Base-by-base conservation (phyloP, 2,888 invertebrate genomes). In the Rhorus exstirpatorius region DNA sequence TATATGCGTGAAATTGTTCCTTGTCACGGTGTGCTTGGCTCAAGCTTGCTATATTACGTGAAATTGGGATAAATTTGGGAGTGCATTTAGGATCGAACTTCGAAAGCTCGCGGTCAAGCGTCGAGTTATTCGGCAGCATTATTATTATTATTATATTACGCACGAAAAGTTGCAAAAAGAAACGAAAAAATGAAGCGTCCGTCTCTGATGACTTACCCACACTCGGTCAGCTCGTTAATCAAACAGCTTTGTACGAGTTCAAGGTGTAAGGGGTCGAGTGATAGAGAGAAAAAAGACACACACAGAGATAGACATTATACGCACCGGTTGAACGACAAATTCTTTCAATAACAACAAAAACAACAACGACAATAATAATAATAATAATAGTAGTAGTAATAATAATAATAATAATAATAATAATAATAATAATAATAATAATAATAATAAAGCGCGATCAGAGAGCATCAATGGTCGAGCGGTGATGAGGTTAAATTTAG, bases 161-260 rank as follows among this genome's bases (percentile, higher is more conserved):
- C 46, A 65, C 49, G 75, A 76, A 35, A 38, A 31, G 65, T 81
- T 67, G 71, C 81, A 77, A 60, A 61, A 76, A 60, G 0, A 44
- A 75, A 55, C 7, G 24, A 60, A 19, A 88, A 86, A 89, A 89
- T 87, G 86, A 82, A 88, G 87, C 82, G 85, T 88, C 87, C 83
- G 77, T 88, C 85, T 84, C 89, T 90, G 86, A 90, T 90, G 92
- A 96, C 96, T 97, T 96, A 97, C 97, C 97, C 96, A 94, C 95
- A 96, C 92, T 95, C 95, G 92, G 96, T 95, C 94, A 96, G 94
- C 95, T 97, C 97, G 94, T 97, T 97, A 95, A 97, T 96, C 95
- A 97, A 95, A 96, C 97, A 97, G 96, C 97, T 97, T 94, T 94
- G 93, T 89, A 91, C 90, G 91, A 91, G 89, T 91, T 91, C 87